Evolutionary conservation across 1,140 invertebrate genomes (phyloP), one percentile per base, ranked within the genome.

Genomic region (Cydia fagiglandana): DNA sequence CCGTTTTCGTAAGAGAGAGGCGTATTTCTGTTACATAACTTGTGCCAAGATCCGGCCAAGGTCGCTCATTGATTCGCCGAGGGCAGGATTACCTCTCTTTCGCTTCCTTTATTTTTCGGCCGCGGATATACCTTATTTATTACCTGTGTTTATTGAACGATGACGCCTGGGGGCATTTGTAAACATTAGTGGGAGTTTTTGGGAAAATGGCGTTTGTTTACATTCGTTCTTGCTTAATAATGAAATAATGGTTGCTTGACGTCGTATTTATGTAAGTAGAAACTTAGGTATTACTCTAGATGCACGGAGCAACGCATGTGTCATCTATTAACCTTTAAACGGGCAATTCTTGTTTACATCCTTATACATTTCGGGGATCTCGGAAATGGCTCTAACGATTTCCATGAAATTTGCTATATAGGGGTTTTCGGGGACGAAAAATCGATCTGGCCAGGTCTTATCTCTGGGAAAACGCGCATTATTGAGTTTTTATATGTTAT

Each of bases 51-150:
- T 15, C 47, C 50, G 15, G 56, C 47, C 38, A 15, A 45, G 20
- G 50, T 30, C 56, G 34, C 75, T 73, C 79, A 77, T 79, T 77
- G 78, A 75, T 74, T 76, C 64, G 75, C 64, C 77, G 77, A 73
- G 50, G 47, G 73, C 64, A 61, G 76, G 76, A 78, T 78, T 80
- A 76, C 76, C 79, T 75, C 78, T 74, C 79, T 75, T 77, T 77
- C 75, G 76, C 73, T 77, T 77, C 76, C 78, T 78, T 78, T 76
- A 78, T 77, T 80, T 76, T 76, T 73, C 15, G n/a, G 53, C 56
- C 20, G 20, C 56, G 9, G 56, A 24, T 61, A 61, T 61, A 24
- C 20, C 56, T 24, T 61, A 61, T 61, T 61, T 61, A 61, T 24
- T 24, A 56, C 53, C 53, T 56, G 53, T 56, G 53, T 56, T 17